phyloP scores from a whole-genome alignment of 2,888 invertebrate genomes.

The Clanis bilineata region DNA sequence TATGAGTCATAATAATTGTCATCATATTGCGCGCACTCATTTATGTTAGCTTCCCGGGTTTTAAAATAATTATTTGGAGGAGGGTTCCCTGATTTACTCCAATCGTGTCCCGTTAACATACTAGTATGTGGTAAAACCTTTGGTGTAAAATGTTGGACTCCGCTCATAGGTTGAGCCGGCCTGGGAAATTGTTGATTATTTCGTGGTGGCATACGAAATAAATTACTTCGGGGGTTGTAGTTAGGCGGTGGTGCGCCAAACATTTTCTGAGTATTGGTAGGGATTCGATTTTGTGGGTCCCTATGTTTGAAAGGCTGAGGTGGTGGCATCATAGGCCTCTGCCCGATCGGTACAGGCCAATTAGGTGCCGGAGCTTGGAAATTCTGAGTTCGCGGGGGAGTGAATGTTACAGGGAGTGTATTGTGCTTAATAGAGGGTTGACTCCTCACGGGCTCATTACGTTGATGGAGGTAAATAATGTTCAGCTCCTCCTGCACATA shows the following conservation, averaged over 20 bases:
- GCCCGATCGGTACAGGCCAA: neutral
- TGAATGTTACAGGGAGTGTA: neutral
- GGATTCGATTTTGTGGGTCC: neutral
- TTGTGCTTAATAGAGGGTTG: too few species aligned
- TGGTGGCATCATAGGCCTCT: neutral
- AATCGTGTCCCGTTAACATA: neutral
- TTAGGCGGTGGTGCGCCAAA: neutral
- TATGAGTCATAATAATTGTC: neutral
- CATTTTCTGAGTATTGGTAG: neutral
- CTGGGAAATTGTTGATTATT: neutral
- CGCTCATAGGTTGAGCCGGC: neutral
- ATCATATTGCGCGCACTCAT: too few species aligned
- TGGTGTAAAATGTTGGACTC: neutral
- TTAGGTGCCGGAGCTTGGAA: neutral
- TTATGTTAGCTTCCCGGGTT: neutral
- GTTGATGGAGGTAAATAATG: neutral
- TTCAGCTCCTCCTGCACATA: neutral
- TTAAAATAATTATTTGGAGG: neutral
- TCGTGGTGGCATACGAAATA: neutral
- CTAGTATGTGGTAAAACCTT: neutral
- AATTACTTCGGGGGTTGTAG: neutral
- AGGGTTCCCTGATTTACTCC: neutral
- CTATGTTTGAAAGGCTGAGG: neutral
- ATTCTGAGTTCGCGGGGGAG: neutral
- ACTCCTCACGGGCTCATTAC: neutral